Percentiles rank a stretch among this genome's conserved stretches.
Evolutionary conservation across 2,797 vertebrate species (phyloP).

Genomic region (Euphonia xanthogaster): DNA sequence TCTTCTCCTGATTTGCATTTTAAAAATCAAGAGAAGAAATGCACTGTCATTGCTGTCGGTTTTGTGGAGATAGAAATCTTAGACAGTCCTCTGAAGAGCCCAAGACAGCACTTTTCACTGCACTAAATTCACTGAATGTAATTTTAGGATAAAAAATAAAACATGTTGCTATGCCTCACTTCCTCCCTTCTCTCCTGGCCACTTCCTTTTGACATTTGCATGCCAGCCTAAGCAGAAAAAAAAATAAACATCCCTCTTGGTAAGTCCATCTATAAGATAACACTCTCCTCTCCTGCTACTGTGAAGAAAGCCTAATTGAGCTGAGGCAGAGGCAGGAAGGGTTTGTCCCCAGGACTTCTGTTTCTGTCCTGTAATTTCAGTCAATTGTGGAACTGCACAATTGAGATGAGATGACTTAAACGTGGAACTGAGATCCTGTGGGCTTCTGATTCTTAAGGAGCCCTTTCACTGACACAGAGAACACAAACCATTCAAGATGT

Average conservation of each 20-base stretch:
- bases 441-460: background rate
- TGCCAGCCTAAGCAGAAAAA: background rate
- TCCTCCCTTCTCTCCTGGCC: background rate
- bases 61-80: background rate
- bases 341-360: background rate
- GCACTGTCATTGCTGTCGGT: background rate
- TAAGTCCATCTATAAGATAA: background rate
- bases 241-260: background rate
- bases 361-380: background rate
- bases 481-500: background rate
- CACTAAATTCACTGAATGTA: background rate
- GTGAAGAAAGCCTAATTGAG: background rate
- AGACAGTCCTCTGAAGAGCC: background rate
- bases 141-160: slow-evolving; percentile 1
- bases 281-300: background rate
- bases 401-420: background rate
- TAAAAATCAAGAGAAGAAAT: background rate
- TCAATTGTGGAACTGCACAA: background rate
- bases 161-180: background rate
- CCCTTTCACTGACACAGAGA: background rate
- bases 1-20: background rate
- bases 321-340: background rate
- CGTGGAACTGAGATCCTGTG: background rate
- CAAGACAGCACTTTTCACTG: background rate
- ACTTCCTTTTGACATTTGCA: background rate